Conservation (phyloP, 2,888 invertebrate species). For the Seira ritae region DNA sequence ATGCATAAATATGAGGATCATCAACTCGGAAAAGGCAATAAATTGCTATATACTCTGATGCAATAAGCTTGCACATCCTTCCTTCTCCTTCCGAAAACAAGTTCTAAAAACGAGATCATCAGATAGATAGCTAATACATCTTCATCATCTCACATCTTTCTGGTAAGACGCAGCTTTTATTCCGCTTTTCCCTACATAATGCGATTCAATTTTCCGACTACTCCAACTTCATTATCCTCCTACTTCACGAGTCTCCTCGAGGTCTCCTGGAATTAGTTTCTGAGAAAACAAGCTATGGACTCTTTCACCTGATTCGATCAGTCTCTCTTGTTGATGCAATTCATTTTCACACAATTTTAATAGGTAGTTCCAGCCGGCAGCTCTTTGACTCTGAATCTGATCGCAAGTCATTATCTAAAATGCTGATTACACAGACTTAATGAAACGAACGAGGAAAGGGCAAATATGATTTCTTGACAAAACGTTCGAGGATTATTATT, state of each 20-base stretch:
- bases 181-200: constrained; percentile 7
- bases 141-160: constrained; percentile 23
- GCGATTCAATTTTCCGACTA: constrained; percentile 3
- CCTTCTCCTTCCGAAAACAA: not conserved
- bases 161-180: not conserved
- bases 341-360: constrained; percentile 24
- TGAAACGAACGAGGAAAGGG: constrained; percentile 11
- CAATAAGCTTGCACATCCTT: constrained; percentile 6
- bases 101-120: constrained; percentile 5
- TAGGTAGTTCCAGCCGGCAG: not conserved
- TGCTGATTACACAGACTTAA: not conserved
- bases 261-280: no score
- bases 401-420: not conserved
- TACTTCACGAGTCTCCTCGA: not conserved
- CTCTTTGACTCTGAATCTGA: not conserved
- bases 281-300: no score
- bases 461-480: constrained; percentile 19
- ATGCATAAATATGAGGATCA: constrained; percentile 23
- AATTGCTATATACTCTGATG: not conserved
- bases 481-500: not conserved
- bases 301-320: not conserved
- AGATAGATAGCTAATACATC: constrained; percentile 40
- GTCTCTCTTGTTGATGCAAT: constrained; percentile 13
- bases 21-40: constrained; percentile 23
- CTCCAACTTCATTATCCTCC: constrained; percentile 13